Percentiles rank a stretch among this genome's conserved stretches.
Evolutionary conservation across 2,888 invertebrate genomes (phyloP).

Genomic region (Nowickia ferox): DNA sequence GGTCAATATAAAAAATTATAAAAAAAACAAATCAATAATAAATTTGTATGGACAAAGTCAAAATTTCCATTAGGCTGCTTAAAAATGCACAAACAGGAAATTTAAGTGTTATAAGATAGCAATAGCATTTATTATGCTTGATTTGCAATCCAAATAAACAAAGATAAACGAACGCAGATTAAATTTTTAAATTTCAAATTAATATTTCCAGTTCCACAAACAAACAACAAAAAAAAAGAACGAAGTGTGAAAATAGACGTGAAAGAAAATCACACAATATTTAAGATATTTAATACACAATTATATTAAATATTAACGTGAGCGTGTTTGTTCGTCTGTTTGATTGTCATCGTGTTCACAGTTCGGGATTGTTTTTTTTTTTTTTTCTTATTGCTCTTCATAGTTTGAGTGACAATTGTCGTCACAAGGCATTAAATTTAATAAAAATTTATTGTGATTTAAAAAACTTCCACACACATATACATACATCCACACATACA

Average conservation of each 20-base stretch:
- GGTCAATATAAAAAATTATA: too few relatives aligned
- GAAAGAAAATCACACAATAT: slow-evolving; percentile 42
- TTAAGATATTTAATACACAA: slow-evolving; percentile 27
- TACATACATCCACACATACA: slow-evolving; percentile 15
- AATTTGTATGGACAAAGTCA: too few relatives aligned
- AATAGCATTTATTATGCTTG: not conserved
- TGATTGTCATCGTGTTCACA: slow-evolving; percentile 33
- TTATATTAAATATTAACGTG: not conserved
- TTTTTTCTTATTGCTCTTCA: slow-evolving; percentile 23
- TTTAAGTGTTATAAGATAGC: too few relatives aligned
- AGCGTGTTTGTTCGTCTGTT: not conserved
- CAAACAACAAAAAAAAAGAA: not conserved
- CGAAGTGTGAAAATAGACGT: slow-evolving; percentile 19
- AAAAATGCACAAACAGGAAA: too few relatives aligned
- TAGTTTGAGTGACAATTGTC: slow-evolving; percentile 71
- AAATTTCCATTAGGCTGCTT: too few relatives aligned
- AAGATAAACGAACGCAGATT: not conserved
- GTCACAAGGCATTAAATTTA: slow-evolving; percentile 73
- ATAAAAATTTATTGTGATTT: slow-evolving; percentile 73
- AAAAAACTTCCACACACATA: slow-evolving; percentile 65
- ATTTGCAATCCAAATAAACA: not conserved
- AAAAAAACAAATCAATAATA: too few relatives aligned
- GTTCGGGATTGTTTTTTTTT: slow-evolving; percentile 14
- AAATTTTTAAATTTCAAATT: slow-evolving; percentile 6
- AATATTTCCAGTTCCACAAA: slow-evolving; percentile 21